Base-by-base conservation (phyloP, 2,888 invertebrate genomes). In the Agrypnus murinus region DNA sequence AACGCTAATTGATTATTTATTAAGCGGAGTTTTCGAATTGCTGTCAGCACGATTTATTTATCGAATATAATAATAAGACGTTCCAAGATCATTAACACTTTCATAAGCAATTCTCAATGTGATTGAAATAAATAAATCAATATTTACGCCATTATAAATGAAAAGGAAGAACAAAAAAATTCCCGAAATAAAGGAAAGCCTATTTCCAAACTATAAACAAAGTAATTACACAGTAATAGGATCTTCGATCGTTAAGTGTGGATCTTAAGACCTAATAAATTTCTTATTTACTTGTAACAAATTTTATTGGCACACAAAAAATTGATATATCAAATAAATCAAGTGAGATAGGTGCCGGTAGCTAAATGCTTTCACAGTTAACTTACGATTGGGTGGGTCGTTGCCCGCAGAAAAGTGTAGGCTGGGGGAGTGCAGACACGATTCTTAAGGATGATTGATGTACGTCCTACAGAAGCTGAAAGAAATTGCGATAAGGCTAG, bases 1-100 rank as follows among this genome's bases (percentile, higher is more conserved):
- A 73, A 75, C 76, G 72, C 69, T 75, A 77, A 77, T 77, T 77
- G 76, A 75, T 77, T 74, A 75, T 70, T 77, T 74, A 75, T 70
- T 72, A 65, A 31, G 66, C 70, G 5, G 5, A 25, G 25, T 68
- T 69, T 69, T 67, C 50, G 62, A 72, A 67, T 63, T 64, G 68
- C 68, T 59, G 70, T 62, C 74, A 71, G 74, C 75, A 75, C 64
- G 77, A 72, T 75, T 76, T 77, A 77, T 76, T 78, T 78, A 72
- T 74, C 74, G 69, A 65, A 73, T n/a, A n/a, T n/a, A n/a, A n/a
- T 78, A 78, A 77, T 77, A 76, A 50, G 73, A 74, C 73, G 74
- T 74, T 75, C 72, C 69, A 17, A 59, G 63, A 73, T 71, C 76
- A 76, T 77, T 77, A 78, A 67, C 73, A 69, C 71, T 63, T 70